Evolutionary conservation across 1,140 invertebrate species (phyloP).

Genomic region (Anthonomus grandis): DNA sequence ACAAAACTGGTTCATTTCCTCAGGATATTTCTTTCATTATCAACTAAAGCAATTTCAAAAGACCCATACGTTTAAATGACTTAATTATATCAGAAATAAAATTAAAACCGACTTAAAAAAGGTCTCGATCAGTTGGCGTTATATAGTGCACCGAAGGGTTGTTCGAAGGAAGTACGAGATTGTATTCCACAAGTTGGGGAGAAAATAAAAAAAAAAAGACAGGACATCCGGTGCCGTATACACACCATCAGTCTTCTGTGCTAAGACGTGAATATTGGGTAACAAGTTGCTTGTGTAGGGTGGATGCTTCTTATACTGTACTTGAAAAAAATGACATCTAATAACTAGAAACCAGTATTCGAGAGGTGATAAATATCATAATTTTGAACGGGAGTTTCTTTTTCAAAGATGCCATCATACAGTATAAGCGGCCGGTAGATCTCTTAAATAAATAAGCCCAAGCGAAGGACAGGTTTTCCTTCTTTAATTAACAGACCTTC

Average conservation of each 20-base stretch:
- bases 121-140: slow-evolving; percentile 17
- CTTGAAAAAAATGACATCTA: no score
- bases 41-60: slow-evolving; percentile 17
- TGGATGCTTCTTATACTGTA: no score
- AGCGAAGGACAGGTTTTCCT: slow-evolving; percentile 32
- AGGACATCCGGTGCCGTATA: slow-evolving; percentile 44
- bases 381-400: slow-evolving; percentile 19
- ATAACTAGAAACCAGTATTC: no score
- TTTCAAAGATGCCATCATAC: slow-evolving; percentile 9
- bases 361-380: slow-evolving; percentile 23
- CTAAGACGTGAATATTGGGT: slow-evolving; percentile 29
- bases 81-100: no score
- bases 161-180: slow-evolving; percentile 42
- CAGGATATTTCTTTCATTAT: slow-evolving; percentile 18
- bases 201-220: slow-evolving; percentile 40
- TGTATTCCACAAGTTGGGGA: slow-evolving; percentile 45
- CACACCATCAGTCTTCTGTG: slow-evolving; percentile 12
- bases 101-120: background rate
- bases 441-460: slow-evolving; percentile 35
- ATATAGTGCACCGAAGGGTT: slow-evolving; percentile 18
- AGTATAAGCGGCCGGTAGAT: slow-evolving; percentile 20
- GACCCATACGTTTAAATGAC: background rate
- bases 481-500: slow-evolving; percentile 35
- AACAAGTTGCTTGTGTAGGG: slow-evolving; percentile 30
- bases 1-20: no score